Base-by-base conservation (phyloP, 2,113 vertebrate species). In the Datnioides undecimradiatus region DNA sequence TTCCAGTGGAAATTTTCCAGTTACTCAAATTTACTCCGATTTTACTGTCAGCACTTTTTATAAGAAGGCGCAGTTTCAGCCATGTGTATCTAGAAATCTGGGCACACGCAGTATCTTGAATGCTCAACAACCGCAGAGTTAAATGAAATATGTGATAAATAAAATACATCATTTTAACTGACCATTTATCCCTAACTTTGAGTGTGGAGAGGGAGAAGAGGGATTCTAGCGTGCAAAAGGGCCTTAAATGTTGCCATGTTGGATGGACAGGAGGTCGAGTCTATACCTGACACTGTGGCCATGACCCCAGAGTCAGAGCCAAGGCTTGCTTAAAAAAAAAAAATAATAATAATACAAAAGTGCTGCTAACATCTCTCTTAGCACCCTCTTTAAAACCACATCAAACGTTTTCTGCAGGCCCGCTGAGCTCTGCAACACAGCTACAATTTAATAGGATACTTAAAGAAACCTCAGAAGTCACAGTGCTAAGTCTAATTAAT, bases 401-500 rank as follows among this genome's bases (percentile, higher is more conserved):
- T 83, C 57, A 84, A 86, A 88, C 62, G 17, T 12, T 14, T 46
- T 21, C 33, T 19, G 8, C 25, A 43, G 46, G 55, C 72, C 51
- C 70, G 80, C 83, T 76, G 75, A 83, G 85, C 68, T 52, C 71
- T 86, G 72, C 71, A 65, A 85, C 73, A 84, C 79, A 67, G 85
- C 73, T 62, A 40, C 68, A 79, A 43, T 88, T 88, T 85, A 83
- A 91, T 82, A 70, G 59, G 85, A 89, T 79, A 79, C 86, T 91
- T 87, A 67, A 72, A 73, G 76, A 85, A 87, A 88, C 90, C 76
- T 65, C 86, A 82, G 59, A 85, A 85, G 83, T 90, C 87, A 81
- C 80, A 80, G 79, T 73, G 83, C 21, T 78, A 85, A 88, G 27
- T 73, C 80, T 86, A 90, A 87, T 87, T 85, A 87, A 92, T 90